Evolutionary conservation across 30 jellyfish, hydroid and myxozoan genomes (phyloP).

Genomic region (Aurelia sp.): DNA sequence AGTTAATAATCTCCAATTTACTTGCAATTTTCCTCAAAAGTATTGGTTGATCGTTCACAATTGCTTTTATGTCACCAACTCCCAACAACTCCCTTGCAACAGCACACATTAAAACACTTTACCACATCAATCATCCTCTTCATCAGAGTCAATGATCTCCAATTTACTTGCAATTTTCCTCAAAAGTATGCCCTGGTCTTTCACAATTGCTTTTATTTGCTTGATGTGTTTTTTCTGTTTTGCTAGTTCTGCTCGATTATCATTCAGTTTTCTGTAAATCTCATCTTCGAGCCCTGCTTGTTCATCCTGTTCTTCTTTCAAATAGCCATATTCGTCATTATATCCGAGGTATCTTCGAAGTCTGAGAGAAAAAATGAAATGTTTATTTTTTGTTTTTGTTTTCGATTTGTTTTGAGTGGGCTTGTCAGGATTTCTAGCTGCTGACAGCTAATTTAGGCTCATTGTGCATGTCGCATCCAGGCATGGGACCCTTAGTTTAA

Average conservation of each 20-base stretch:
- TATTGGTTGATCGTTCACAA: too few species aligned
- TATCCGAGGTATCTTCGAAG: conserved; percentile 70
- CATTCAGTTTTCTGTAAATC: conserved; percentile 26
- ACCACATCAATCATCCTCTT: conserved; percentile 29
- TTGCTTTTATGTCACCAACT: background rate
- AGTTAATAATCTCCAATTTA: conserved; percentile 27
- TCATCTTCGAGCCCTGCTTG: conserved; percentile 57
- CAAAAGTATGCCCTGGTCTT: conserved; percentile 24
- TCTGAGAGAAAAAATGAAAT: conserved; percentile 35
- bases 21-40: conserved; percentile 58
- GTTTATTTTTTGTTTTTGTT: conserved; percentile 71
- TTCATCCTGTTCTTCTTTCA: conserved; percentile 73
- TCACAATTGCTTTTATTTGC: conserved; percentile 10
- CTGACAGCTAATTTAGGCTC: too few species aligned
- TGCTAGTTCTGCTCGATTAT: conserved; percentile 53
- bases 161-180: conserved; percentile 60
- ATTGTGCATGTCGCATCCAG: too few species aligned
- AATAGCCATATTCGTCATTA: conserved; percentile 62
- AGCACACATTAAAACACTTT: too few species aligned
- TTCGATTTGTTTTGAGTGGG: too few species aligned
- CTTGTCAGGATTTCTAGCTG: too few species aligned
- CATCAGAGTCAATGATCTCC: conserved; percentile 42
- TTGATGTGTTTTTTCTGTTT: conserved; percentile 78
- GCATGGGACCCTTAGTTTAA: too few species aligned
- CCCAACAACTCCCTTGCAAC: too few species aligned